These are phyloP conservation scores for Dryobates pubescens DNA, from an alignment of 2,797 vertebrate genomes.

Conservation along the genomic window DNA sequence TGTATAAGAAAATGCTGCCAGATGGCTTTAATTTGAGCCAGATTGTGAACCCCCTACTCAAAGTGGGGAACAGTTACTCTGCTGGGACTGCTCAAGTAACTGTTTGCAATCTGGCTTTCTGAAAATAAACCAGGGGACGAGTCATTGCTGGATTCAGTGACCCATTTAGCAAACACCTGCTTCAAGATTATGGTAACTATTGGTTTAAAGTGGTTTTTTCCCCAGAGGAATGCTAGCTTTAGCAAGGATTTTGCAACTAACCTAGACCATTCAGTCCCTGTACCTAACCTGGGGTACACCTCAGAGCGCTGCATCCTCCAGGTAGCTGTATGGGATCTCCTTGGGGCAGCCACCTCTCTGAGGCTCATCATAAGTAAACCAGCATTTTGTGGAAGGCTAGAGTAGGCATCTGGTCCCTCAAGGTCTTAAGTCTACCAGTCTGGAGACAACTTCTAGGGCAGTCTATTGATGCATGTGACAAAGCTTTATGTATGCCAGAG, in stretches of 20 bases:
- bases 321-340: neutral
- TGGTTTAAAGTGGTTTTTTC: neutral
- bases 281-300: neutral
- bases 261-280: neutral
- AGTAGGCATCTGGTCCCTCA: neutral
- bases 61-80: slow-evolving; percentile 55
- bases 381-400: neutral
- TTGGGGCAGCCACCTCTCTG: neutral
- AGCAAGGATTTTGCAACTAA: neutral
- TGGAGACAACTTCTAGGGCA: neutral
- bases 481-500: neutral
- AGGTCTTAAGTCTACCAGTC: neutral
- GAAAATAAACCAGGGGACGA: slow-evolving; percentile 39
- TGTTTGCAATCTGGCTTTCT: slow-evolving; percentile 50
- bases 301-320: neutral
- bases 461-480: neutral
- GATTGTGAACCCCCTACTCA: slow-evolving; percentile 50
- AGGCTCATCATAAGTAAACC: neutral
- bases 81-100: slow-evolving; percentile 53
- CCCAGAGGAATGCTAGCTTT: neutral
- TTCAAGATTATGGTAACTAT: neutral
- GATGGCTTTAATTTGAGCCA: slow-evolving; percentile 67
- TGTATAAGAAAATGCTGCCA: slow-evolving; percentile 55
- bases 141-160: neutral
- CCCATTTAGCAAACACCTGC: slow-evolving; percentile 50